A percentile compares a stretch with the other conserved stretches of the same genome.
phyloP scores from a whole-genome alignment of 2,888 invertebrate species.

The Chironomus riparius region DNA sequence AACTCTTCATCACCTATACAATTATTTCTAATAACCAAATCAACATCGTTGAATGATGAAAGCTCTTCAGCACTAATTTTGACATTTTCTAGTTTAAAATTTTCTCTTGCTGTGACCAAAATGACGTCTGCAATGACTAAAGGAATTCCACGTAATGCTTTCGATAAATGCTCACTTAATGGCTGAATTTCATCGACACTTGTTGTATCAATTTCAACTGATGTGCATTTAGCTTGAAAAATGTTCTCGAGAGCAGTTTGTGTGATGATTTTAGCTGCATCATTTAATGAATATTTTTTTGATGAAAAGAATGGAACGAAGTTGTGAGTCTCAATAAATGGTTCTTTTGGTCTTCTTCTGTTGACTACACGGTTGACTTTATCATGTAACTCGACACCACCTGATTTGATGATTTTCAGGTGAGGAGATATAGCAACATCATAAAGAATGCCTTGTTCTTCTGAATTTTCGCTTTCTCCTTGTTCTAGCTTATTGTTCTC shows the following conservation, averaged over 20 bases:
- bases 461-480: no score
- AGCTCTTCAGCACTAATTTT: constrained; percentile 55
- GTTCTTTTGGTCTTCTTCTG: constrained; percentile 56
- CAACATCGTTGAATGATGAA: constrained; percentile 34
- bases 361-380: constrained; percentile 67
- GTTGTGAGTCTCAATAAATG: constrained; percentile 64
- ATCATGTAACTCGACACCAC: constrained; percentile 69
- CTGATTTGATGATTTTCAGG: constrained; percentile 47
- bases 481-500: background rate
- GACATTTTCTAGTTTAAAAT: constrained; percentile 45
- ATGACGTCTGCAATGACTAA: constrained; percentile 57
- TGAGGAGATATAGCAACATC: constrained; percentile 37
- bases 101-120: constrained; percentile 38
- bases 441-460: constrained; percentile 29
- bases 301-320: constrained; percentile 55
- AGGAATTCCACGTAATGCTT: constrained; percentile 57
- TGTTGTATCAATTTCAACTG: constrained; percentile 48
- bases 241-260: constrained; percentile 68
- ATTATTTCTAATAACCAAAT: constrained; percentile 34
- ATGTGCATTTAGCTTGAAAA: constrained; percentile 52
- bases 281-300: constrained; percentile 35
- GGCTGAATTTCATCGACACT: constrained; percentile 37
- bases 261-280: constrained; percentile 51
- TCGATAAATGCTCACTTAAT: constrained; percentile 48
- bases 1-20: constrained; percentile 33